A percentile compares a stretch with the other conserved stretches of the same genome.
These are phyloP conservation scores for Galerucella pusilla DNA, from an alignment of 2,888 invertebrate species.

Conservation along the genomic window DNA sequence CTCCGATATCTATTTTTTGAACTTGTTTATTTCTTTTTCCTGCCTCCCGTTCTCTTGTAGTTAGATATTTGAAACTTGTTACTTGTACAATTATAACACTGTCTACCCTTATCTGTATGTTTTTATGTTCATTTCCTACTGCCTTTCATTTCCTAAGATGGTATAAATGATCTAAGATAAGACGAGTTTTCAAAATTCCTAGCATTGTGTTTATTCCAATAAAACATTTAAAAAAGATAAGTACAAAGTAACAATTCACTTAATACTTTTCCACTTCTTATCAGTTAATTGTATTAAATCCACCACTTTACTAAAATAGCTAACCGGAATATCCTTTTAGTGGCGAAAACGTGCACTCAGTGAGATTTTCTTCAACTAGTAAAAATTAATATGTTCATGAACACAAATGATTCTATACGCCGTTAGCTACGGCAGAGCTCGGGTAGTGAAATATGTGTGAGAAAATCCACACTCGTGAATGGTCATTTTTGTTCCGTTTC, in stretches of 20 bases:
- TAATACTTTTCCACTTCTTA: neutral
- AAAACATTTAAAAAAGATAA: neutral
- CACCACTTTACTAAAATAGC: neutral
- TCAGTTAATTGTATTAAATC: neutral
- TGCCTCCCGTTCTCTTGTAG: no score
- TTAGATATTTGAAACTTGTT: no score
- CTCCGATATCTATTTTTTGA: no score
- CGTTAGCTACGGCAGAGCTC: slow-evolving; percentile 9
- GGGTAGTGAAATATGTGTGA: slow-evolving; percentile 23
- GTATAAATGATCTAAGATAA: no score
- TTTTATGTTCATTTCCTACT: no score
- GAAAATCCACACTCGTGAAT: slow-evolving; percentile 16
- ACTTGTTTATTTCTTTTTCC: no score
- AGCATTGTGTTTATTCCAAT: neutral
- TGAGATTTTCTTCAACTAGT: slow-evolving; percentile 14
- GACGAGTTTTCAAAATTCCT: no score
- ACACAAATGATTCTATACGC: slow-evolving; percentile 22
- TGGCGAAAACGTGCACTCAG: slow-evolving; percentile 11
- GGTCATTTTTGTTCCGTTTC: slow-evolving; percentile 22
- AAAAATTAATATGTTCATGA: slow-evolving; percentile 23
- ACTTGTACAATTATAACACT: no score
- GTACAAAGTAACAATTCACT: neutral
- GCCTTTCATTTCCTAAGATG: no score
- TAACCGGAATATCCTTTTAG: slow-evolving; percentile 6
- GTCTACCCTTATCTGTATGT: no score